Evolutionary conservation across 2,797 vertebrate species (phyloP).

Genomic region (Philypnodon macrostomus): DNA sequence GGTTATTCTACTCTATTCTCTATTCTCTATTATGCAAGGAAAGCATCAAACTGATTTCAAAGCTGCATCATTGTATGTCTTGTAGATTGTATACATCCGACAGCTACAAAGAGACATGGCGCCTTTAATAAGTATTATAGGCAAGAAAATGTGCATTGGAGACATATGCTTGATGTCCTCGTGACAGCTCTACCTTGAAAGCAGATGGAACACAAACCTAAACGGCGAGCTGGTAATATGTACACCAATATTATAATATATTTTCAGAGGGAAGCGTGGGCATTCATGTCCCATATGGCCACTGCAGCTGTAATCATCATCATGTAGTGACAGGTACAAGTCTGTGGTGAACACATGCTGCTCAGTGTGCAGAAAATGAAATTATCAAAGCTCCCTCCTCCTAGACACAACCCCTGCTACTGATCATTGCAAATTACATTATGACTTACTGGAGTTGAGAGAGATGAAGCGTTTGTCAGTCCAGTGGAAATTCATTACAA

Average conservation of each 20-base stretch:
- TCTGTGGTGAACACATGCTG: slow-evolving; percentile 40
- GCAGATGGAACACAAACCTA: slow-evolving; percentile 4
- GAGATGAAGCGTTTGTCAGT: no score
- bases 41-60: background rate
- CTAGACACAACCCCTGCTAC: slow-evolving; percentile 1
- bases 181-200: slow-evolving; percentile 32
- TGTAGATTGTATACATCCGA: no score
- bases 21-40: background rate
- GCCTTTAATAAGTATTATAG: background rate
- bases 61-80: background rate
- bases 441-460: no score
- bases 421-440: background rate
- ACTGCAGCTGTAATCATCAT: slow-evolving; percentile 36
- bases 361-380: slow-evolving; percentile 58
- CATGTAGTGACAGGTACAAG: slow-evolving; percentile 28
- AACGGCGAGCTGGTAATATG: slow-evolving; percentile 12
- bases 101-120: background rate
- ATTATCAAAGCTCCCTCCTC: slow-evolving; percentile 37
- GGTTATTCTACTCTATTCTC: background rate
- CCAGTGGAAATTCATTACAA: no score
- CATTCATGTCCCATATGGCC: slow-evolving; percentile 17
- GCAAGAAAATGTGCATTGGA: background rate
- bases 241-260: slow-evolving; percentile 5
- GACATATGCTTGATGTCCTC: slow-evolving; percentile 16
- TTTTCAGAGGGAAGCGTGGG: slow-evolving; percentile 18